Conservation (phyloP, 1,140 invertebrate species). For the Adoxophyes honmai region DNA sequence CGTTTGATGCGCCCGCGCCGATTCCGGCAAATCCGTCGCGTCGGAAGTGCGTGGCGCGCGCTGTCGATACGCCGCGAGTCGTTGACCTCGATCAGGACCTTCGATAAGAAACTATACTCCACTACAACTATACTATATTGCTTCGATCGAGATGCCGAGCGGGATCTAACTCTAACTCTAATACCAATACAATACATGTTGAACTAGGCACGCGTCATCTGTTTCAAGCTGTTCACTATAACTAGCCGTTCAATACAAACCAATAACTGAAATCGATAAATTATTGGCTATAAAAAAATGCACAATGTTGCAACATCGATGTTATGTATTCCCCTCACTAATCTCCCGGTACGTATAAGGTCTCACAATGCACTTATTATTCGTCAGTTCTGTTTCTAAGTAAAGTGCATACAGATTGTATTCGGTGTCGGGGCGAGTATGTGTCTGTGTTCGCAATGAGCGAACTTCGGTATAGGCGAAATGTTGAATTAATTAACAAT, state of each 20-base stretch:
- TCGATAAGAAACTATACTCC: constrained; percentile 51
- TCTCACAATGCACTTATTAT: constrained; percentile 75
- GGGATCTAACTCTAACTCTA: constrained; percentile 22
- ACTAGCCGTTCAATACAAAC: no score
- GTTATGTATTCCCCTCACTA: constrained; percentile 72
- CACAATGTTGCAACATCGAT: constrained; percentile 50
- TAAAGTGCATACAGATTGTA: constrained; percentile 69
- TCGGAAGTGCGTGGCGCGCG: constrained; percentile 72
- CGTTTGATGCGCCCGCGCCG: constrained; percentile 73
- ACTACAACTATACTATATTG: no score
- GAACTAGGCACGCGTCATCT: not conserved
- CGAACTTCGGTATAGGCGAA: no score
- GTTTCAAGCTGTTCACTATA: no score
- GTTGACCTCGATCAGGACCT: constrained; percentile 62
- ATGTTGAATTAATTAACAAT: no score
- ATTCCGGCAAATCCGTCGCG: constrained; percentile 75
- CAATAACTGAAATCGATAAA: not conserved
- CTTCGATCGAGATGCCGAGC: constrained; percentile 51
- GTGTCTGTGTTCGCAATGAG: constrained; percentile 64
- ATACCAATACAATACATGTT: constrained; percentile 1
- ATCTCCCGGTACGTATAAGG: constrained; percentile 66
- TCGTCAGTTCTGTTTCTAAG: constrained; percentile 73
- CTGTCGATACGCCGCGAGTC: constrained; percentile 64
- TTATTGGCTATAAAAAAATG: constrained; percentile 15
- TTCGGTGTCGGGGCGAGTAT: constrained; percentile 57